A percentile compares a stretch with the other conserved stretches of the same genome.
These are phyloP conservation scores for Pteromalus puparum DNA, from an alignment of 1,140 invertebrate species.

Conservation along the genomic window DNA sequence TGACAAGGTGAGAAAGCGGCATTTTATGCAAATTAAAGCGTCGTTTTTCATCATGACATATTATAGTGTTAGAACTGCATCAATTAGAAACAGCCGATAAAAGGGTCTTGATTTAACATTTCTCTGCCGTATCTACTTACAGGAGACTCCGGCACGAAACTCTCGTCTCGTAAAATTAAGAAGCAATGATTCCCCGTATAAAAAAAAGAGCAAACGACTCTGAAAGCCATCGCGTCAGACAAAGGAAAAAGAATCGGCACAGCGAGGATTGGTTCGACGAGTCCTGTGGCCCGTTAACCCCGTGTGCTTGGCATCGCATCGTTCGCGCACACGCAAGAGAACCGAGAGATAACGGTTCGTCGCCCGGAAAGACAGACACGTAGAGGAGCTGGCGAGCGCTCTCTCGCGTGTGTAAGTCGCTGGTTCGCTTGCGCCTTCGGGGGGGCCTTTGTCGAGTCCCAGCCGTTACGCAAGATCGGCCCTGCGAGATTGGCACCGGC, in stretches of 20 bases:
- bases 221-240: neutral
- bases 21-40: too few relatives aligned
- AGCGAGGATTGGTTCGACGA: neutral
- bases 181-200: neutral
- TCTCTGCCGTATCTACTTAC: neutral
- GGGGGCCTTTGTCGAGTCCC: constrained; percentile 44
- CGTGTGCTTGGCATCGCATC: neutral
- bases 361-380: neutral
- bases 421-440: neutral
- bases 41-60: neutral
- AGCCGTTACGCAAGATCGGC: constrained; percentile 52
- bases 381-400: neutral
- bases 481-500: constrained; percentile 35
- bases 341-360: constrained; percentile 26
- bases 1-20: neutral
- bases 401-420: neutral
- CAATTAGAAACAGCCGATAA: neutral
- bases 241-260: neutral
- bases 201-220: neutral
- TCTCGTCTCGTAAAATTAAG: neutral
- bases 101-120: neutral
- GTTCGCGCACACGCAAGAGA: neutral
- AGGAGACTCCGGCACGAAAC: neutral
- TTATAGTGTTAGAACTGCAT: neutral
- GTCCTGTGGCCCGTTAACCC: constrained; percentile 27